Percentiles rank a stretch among this genome's conserved stretches.
phyloP scores from a whole-genome alignment of 2,888 invertebrate genomes.

The Chloromyia formosa region DNA sequence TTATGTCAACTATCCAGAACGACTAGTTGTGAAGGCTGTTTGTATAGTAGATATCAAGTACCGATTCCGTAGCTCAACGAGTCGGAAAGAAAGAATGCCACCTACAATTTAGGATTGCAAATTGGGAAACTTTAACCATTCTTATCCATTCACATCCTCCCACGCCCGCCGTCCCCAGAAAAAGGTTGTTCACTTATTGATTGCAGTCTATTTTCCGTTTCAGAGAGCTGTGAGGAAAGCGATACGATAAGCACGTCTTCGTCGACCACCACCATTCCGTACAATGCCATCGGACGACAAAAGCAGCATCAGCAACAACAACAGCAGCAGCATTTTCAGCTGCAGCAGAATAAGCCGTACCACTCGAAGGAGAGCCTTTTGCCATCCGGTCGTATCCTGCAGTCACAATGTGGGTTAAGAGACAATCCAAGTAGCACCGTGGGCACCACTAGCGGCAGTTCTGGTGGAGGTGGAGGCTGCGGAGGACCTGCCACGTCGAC shows the following conservation, averaged over 20 bases:
- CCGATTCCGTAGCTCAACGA: too few relatives aligned
- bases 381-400: conserved; percentile 53
- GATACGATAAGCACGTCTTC: conserved; percentile 58
- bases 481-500: conserved; percentile 45
- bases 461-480: background rate
- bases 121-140: background rate
- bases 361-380: conserved; percentile 56
- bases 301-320: conserved; percentile 46
- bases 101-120: background rate
- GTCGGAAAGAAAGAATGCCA: too few relatives aligned
- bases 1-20: too few relatives aligned
- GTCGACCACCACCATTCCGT: conserved; percentile 56
- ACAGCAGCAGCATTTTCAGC: conserved; percentile 54
- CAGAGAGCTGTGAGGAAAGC: conserved; percentile 59
- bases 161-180: background rate
- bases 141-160: conserved; percentile 12
- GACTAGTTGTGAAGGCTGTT: too few relatives aligned
- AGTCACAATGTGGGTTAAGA: conserved; percentile 57
- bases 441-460: conserved; percentile 23
- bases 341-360: conserved; percentile 48
- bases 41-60: too few relatives aligned
- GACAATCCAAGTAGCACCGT: conserved; percentile 48
- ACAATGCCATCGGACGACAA: conserved; percentile 42
- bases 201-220: conserved; percentile 46
- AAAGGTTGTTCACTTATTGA: conserved; percentile 46